Evolutionary conservation across 2,888 invertebrate genomes (phyloP), one percentile per base, ranked within the genome.

Genomic region (Malthinus flaveolus): DNA sequence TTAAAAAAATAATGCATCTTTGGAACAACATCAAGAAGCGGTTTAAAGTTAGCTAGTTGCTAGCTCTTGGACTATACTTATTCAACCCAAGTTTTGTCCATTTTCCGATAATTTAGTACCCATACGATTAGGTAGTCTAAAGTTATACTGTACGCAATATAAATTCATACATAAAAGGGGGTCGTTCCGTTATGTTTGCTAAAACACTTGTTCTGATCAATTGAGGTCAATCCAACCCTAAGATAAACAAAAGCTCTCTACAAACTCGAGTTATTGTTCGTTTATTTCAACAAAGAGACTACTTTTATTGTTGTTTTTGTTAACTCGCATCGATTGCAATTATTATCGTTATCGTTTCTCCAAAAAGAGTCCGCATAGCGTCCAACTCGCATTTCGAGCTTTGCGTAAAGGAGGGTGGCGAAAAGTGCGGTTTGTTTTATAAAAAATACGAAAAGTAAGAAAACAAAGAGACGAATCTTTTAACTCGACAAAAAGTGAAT

Each of bases 131-230:
- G 23, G 23, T 23, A 23, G 5, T 23, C 23, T 23, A 5, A 23
- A 23, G 5, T 23, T 23, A 23, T 23, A 23, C 23, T 23, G 23
- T 23, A 23, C 23, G 23, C 23, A 42, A 42, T 23, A 42, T 42
- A 23, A 13, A 42, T 15, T 42, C 23, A 42, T 42, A 42, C 15
- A 42, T 42, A 23, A 23, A 42, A 15, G 39, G 47, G 37, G 31
- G 45, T 10, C 9, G 32, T 32, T 31, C 8, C 45, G 35, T 39
- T 47, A 37, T 56, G 31, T 56, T 58, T 58, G 57, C 57, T 47
- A 15, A 58, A 51, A 47, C 53, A 63, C 63, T 63, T 61, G 63
- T 61, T 63, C 59, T 59, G 61, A 61, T 64, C 64, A 64, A 64
- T 64, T 64, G 64, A 61, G 61, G 64, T 64, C 55, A 64, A 64